Base-by-base conservation (phyloP, 2,888 invertebrate species). In the Drosophila parthenogenetica region DNA sequence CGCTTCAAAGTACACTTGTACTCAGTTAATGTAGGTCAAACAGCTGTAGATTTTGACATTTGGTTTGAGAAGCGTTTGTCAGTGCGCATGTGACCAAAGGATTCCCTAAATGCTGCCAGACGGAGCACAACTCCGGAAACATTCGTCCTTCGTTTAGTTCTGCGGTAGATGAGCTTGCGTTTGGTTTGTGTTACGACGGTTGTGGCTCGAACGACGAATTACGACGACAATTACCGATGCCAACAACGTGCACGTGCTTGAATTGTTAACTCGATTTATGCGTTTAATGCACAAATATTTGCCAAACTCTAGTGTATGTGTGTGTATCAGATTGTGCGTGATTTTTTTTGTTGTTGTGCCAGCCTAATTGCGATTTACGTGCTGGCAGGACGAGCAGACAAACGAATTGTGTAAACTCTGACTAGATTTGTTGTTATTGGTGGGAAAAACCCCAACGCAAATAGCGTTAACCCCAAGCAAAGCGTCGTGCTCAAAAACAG, bases 141-240 rank as follows among this genome's bases (percentile, higher is more conserved):
- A 46, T 43, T 22, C 54, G 81, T 69, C 70, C 86, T 72, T 87
- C 72, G 88, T 62, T 88, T 79, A 84, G 83, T 84, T 68, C 69
- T 76, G 80, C 80, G 86, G 70, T 79, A 76, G 89, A 79, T 73
- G 73, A 85, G 89, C 89, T 79, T 71, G 82, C 69, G 89, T 71
- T 61, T 87, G 86, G 89, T 85, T 86, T 79, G 78, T 63, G 85
- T 66, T 49, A 61, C 65, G 54, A 63, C 78, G 46, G 59, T 57
- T 32, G 40, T 35, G 53, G 19, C n/a, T 13, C 55, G 45, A 49
- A 50, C 55, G 50, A 50, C 69, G 25, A 51, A 14, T n/a, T 13
- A 11, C 49, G 49, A 40, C n/a, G 35, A 42, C 51, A 4, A 22
- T n/a, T 17, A 37, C 32, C 43, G 45, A 57, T 49, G 32, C 32